phyloP scores from a whole-genome alignment of 2,797 vertebrate genomes.

The Cephalopachus bancanus region DNA sequence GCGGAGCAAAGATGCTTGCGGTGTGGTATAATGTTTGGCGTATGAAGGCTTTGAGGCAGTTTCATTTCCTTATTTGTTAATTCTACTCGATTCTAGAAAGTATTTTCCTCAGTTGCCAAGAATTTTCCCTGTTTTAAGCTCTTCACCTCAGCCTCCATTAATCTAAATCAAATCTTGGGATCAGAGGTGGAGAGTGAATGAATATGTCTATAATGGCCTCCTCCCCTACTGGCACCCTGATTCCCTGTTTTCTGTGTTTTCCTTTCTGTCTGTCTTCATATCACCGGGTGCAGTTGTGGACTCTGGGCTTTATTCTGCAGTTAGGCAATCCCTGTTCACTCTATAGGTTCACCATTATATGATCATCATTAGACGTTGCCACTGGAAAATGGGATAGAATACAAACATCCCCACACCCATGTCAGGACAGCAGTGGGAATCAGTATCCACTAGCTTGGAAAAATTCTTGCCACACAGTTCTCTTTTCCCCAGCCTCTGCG shows the following conservation, averaged over 20 bases:
- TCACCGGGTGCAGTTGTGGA: neutral
- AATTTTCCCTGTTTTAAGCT: neutral
- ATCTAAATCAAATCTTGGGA: neutral
- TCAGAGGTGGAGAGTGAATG: neutral
- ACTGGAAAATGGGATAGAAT: neutral
- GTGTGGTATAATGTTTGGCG: neutral
- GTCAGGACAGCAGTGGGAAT: neutral
- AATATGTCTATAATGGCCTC: neutral
- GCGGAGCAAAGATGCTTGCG: neutral
- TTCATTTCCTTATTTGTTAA: neutral
- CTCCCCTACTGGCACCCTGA: neutral
- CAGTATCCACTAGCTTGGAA: neutral
- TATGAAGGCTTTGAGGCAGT: neutral
- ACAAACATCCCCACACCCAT: accelerated
- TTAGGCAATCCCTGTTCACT: neutral
- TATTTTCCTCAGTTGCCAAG: neutral
- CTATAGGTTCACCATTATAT: neutral
- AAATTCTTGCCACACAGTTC: too few species aligned
- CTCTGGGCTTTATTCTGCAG: neutral
- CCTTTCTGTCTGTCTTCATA: neutral
- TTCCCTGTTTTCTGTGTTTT: neutral
- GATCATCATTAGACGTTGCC: neutral
- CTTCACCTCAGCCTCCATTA: constrained; percentile 1
- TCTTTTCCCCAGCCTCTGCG: neutral
- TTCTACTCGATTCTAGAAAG: neutral